These are phyloP conservation scores for Oryctolagus cuniculus DNA, from an alignment of 2,113 vertebrate genomes.

Conservation along the genomic window mOryCun1.1 NC_091432.1:170546501-170547000, in stretches of 20 bases:
- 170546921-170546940: neutral
- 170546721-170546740: constrained; percentile 64
- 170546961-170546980: too few species aligned
- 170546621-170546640: constrained; percentile 84
- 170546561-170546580: constrained; percentile 90
- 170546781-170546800: constrained; percentile 22
- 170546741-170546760: neutral
- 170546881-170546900: neutral
- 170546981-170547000: too few species aligned
- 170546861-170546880: neutral
- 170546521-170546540: too few species aligned
- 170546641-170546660: neutral
- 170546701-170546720: constrained; percentile 25
- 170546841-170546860: neutral
- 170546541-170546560: too few species aligned
- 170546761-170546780: neutral
- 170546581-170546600: constrained; percentile 92
- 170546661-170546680: neutral
- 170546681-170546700: neutral
- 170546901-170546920: neutral
- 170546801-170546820: neutral
- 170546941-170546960: too few species aligned
- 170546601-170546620: constrained; percentile 91
- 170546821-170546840: neutral
- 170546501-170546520: too few species aligned